These are phyloP conservation scores for Watersipora subatra DNA, from an alignment of 1,140 invertebrate genomes.

Conservation along the genomic window DNA sequence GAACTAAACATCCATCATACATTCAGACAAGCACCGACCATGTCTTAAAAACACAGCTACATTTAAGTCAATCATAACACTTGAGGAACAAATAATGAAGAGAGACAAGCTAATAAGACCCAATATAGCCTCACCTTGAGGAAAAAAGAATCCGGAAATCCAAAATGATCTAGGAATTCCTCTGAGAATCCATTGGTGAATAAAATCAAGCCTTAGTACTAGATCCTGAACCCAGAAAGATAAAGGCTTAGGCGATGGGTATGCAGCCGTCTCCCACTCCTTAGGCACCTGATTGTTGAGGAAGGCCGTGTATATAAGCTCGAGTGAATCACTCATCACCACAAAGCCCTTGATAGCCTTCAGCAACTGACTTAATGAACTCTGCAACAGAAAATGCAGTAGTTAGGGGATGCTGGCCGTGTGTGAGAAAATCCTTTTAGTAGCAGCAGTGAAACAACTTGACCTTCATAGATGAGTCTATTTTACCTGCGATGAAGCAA, in stretches of 20 bases:
- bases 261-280: conserved; percentile 65
- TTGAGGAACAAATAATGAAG: too few relatives aligned
- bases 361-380: conserved; percentile 57
- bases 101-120: too few relatives aligned
- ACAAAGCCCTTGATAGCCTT: conserved; percentile 71
- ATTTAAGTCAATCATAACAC: too few relatives aligned
- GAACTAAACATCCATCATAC: too few relatives aligned
- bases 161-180: conserved; percentile 65
- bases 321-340: conserved; percentile 73
- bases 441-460: neutral
- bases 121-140: conserved; percentile 64
- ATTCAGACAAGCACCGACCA: too few relatives aligned
- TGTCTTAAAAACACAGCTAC: too few relatives aligned
- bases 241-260: conserved; percentile 70
- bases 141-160: conserved; percentile 80
- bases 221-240: conserved; percentile 70
- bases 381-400: conserved; percentile 49
- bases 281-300: conserved; percentile 64
- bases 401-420: neutral
- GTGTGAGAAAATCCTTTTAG: neutral
- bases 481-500: too few relatives aligned
- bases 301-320: conserved; percentile 61
- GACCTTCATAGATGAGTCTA: neutral
- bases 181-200: conserved; percentile 58
- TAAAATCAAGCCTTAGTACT: conserved; percentile 60